Conservation (phyloP, 2,888 invertebrate species). For the Clistopyga incitator region DNA sequence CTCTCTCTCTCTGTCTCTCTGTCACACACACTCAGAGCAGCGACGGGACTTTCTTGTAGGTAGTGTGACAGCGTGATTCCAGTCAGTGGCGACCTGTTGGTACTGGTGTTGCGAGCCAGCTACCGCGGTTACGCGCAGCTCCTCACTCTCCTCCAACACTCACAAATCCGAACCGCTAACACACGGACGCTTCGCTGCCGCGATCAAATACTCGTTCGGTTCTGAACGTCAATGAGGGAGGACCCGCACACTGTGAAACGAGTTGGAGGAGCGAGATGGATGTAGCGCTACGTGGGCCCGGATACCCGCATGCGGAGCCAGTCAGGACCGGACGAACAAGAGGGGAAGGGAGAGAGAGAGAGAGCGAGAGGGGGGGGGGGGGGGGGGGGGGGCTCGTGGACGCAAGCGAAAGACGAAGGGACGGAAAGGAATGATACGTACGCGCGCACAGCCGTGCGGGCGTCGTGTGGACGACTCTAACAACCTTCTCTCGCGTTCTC, state of each 20-base stretch:
- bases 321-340: slow-evolving; percentile 54
- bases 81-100: slow-evolving; percentile 79
- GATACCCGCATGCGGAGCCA: slow-evolving; percentile 48
- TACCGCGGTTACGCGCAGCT: slow-evolving; percentile 80
- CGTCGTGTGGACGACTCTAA: slow-evolving; percentile 31
- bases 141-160: slow-evolving; percentile 38
- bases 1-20: not conserved
- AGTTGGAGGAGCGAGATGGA: slow-evolving; percentile 10
- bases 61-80: slow-evolving; percentile 76
- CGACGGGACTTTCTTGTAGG: slow-evolving; percentile 69
- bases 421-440: slow-evolving; percentile 34
- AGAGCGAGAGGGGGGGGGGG: slow-evolving; percentile 28
- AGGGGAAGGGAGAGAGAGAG: slow-evolving; percentile 28
- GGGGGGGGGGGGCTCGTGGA: slow-evolving; percentile 18
- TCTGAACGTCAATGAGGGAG: slow-evolving; percentile 61
- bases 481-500: not conserved
- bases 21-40: slow-evolving; percentile 8
- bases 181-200: slow-evolving; percentile 19
- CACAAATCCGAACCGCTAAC: slow-evolving; percentile 49
- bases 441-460: slow-evolving; percentile 37
- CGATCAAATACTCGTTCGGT: slow-evolving; percentile 37
- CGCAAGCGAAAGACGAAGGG: slow-evolving; percentile 32
- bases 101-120: slow-evolving; percentile 73
- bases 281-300: slow-evolving; percentile 27
- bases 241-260: slow-evolving; percentile 40